Conservation (phyloP, 1,140 invertebrate species). For the Nasonia giraulti region DNA sequence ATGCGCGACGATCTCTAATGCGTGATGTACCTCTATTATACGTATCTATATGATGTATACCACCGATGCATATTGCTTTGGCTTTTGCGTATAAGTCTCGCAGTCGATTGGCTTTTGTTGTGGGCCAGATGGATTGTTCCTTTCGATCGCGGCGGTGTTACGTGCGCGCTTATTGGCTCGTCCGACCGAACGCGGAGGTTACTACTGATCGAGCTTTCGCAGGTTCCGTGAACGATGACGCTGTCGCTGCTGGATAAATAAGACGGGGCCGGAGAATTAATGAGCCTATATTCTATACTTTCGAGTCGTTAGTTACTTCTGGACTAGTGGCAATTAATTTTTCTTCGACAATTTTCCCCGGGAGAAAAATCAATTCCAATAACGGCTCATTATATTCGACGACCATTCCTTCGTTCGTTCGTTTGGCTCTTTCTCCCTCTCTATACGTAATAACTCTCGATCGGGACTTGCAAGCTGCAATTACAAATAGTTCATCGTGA, state of each 20-base stretch:
- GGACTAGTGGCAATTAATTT: not conserved
- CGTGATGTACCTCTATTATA: conserved; percentile 11
- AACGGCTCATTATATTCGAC: not conserved
- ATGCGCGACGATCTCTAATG: conserved; percentile 16
- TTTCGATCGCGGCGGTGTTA: not conserved
- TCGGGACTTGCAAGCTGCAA: not conserved
- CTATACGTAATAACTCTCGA: not conserved
- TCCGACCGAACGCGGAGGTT: not conserved
- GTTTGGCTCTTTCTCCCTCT: not conserved
- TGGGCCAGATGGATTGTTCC: not conserved
- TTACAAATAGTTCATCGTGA: not conserved
- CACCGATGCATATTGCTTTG: conserved; percentile 8
- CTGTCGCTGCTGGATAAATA: too few relatives aligned
- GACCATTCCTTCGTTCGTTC: not conserved
- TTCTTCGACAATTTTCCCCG: not conserved
- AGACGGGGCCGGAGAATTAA: too few relatives aligned
- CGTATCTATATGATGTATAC: not conserved
- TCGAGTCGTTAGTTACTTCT: too few relatives aligned
- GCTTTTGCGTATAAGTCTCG: conserved; percentile 37
- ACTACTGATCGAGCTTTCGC: not conserved
- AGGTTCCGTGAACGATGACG: not conserved
- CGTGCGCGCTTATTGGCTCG: too few relatives aligned
- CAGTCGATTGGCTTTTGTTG: conserved; percentile 12
- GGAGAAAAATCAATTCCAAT: not conserved
- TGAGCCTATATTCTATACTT: too few relatives aligned